Base-by-base conservation (phyloP, 2,113 vertebrate genomes). In the Anoplopoma fimbria region DNA sequence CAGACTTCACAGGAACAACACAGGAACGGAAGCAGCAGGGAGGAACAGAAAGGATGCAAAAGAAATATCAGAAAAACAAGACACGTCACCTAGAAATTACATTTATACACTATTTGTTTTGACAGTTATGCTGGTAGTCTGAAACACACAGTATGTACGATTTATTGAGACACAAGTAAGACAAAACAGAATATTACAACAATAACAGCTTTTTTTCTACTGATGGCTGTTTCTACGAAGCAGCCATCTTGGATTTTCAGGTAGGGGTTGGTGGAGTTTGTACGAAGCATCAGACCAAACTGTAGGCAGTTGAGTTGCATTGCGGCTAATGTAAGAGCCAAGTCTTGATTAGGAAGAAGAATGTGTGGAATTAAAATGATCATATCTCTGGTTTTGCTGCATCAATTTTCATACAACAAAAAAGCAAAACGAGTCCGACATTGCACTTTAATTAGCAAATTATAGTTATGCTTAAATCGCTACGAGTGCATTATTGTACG, bases 1-100 rank as follows among this genome's bases (percentile, higher is more conserved):
- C 40, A 62, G 31, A 49, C 61, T 84, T 75, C 55, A 79, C 55
- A 77, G 75, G 33, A 84, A 63, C 49, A 61, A 23, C n/a, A 8
- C 61, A 19, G 13, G 2, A 65, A 27, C 45, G 47, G 33, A 45
- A 34, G 21, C 36, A 72, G 27, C 9, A 76, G 27, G 40, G 36
- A n/a, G 6, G 0, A 60, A 58, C 49, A 17, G 23, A 58, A 25
- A 38, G n/a, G 49, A 75, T 40, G 76, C 65, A 57, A 23, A 21
- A 34, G 4, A 53, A 23, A 62, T 12, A 60, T n/a, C 34, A 10
- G 27, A 31, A 69, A 31, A 49, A 69, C 10, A 13, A 7, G 27
- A 47, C 19, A 15, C 0, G 1, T 29, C 45, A 15, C 61, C 4
- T 1, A 25, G 21, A 51, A 69, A 6, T 38, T 10, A 14, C 25